Base-by-base conservation (phyloP, 2,113 vertebrate genomes). In the Benitochromis conjunctus region DNA sequence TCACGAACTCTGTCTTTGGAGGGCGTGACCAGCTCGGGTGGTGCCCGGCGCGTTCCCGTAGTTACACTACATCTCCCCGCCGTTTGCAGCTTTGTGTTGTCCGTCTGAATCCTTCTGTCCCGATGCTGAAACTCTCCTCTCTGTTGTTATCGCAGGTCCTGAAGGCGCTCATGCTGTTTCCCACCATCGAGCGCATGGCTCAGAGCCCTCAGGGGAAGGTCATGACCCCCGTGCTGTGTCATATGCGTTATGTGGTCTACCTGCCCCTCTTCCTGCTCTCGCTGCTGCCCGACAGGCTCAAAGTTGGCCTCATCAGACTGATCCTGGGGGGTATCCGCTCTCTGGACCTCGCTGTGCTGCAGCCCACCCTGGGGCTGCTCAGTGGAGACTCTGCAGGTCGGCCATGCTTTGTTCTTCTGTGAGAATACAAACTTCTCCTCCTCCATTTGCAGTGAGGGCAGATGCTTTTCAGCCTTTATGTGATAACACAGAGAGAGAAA, bases 181-280 rank as follows among this genome's bases (percentile, higher is more conserved):
- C 99, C 1, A 99, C 98, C 0, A 99, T 99, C 6, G 99, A 99
- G 86, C 97, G 97, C 19, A 97, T 99, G 95, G 96, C 98, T 3
- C 94, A 96, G 94, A 96, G 96, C 1, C 98, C 98, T 1, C 97
- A 97, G 11, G 99, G 98, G 13, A 97, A 95, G 92, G 86, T 97
- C 16, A 94, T 98, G 95, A 98, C 98, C 2, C 99, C 98, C 0
- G 3, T 98, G 69, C 82, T 99, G 66, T 98, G 97, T 94, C 95
- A 95, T 48, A 90, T 99, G 13, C 98, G 98, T 1, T 99, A 98
- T 4, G 9, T 90, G 4, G 88, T 97, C 4, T 99, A 99, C 91
- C 94, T 97, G 86, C 92, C 97, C 0, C 51, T 96, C 84, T 99
- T 98, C 94, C 90, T 98, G 80, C 91, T 98, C 11, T 98, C 97